Conservation (phyloP, 2,113 vertebrate species). For the Limanda limanda region DNA sequence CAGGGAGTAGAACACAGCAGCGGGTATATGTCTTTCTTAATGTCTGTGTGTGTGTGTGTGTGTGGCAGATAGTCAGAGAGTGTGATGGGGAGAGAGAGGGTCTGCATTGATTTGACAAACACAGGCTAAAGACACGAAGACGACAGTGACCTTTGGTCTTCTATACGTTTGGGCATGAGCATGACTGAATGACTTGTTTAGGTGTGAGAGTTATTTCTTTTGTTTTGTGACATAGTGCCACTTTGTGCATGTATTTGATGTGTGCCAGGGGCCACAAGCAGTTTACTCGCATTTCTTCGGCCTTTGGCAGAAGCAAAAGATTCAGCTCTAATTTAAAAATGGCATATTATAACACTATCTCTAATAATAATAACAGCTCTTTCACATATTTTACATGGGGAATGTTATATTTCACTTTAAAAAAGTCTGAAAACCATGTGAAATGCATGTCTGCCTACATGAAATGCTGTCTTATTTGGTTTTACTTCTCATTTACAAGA, state of each 20-base stretch:
- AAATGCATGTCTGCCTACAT: background rate
- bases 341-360: no score
- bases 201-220: background rate
- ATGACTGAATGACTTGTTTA: conserved; percentile 1
- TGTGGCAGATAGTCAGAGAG: background rate
- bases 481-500: no score
- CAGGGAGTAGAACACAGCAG: conserved; percentile 46
- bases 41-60: conserved; percentile 25
- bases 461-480: no score
- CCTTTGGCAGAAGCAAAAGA: no score
- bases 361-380: no score
- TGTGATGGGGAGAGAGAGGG: background rate
- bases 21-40: conserved; percentile 7
- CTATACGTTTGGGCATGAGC: conserved; percentile 6
- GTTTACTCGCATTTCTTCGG: no score
- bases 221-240: background rate
- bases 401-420: no score
- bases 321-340: no score
- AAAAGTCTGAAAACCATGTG: background rate
- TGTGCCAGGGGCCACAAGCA: background rate
- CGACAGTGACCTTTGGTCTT: conserved; percentile 70
- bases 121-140: conserved; percentile 68
- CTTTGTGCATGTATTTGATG: background rate
- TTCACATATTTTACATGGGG: no score
- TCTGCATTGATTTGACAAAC: conserved; percentile 61